phyloP scores from a whole-genome alignment of 2,113 vertebrate species.

The Microcebus lehilahytsara region DNA sequence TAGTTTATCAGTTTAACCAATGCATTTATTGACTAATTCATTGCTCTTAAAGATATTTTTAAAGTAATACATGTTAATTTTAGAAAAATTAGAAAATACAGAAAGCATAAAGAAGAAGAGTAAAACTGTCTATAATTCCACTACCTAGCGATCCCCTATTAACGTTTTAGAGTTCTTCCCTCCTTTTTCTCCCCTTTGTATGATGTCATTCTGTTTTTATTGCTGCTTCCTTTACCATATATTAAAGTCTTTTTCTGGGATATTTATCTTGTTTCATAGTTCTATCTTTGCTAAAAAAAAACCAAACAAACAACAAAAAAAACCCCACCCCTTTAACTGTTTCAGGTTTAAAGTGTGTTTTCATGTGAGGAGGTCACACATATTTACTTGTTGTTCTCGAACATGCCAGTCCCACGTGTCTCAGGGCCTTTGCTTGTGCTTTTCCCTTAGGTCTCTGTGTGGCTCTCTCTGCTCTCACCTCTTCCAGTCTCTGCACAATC shows the following conservation, averaged over 20 bases:
- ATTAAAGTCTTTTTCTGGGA: not conserved
- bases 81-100: not conserved
- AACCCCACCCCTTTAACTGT: not conserved
- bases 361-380: not conserved
- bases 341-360: not conserved
- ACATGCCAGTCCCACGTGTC: not conserved
- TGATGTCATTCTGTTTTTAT: not conserved
- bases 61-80: not conserved
- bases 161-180: not conserved
- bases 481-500: not conserved
- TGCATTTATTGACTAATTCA: not conserved
- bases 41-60: not conserved
- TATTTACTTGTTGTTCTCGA: not conserved
- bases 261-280: not conserved
- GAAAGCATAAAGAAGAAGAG: not conserved
- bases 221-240: not conserved
- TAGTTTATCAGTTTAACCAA: not conserved
- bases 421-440: not conserved
- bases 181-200: not conserved
- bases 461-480: not conserved
- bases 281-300: not conserved
- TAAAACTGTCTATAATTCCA: not conserved
- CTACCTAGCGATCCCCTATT: not conserved
- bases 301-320: too few species aligned
- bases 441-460: not conserved